Conservation (phyloP, 2,797 vertebrate species). For the Periophthalmus magnuspinnatus region DNA sequence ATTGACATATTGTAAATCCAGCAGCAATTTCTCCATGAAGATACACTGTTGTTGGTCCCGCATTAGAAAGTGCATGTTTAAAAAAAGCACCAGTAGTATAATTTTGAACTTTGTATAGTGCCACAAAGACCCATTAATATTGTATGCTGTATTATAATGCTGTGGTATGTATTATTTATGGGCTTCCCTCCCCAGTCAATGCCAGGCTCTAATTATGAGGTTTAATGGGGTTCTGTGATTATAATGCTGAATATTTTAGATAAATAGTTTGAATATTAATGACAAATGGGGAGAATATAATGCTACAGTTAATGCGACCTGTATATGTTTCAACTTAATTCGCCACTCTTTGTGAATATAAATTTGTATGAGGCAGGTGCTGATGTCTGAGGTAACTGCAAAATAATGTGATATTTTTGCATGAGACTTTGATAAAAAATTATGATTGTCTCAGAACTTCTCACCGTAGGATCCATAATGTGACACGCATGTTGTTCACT, state of each 20-base stretch:
- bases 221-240: not conserved
- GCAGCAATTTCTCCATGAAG: no score
- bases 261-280: not conserved
- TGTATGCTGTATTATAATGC: not conserved
- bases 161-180: not conserved
- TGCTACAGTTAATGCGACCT: not conserved
- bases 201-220: not conserved
- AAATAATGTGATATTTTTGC: slow-evolving; percentile 2
- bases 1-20: no score
- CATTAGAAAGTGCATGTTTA: no score
- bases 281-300: not conserved
- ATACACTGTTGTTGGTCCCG: no score
- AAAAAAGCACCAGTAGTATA: no score
- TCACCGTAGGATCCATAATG: slow-evolving; percentile 22
- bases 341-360: not conserved
- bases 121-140: not conserved
- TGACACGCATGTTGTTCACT: slow-evolving; percentile 16
- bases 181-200: not conserved
- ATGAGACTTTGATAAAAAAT: slow-evolving; percentile 15
- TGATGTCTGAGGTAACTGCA: slow-evolving; percentile 2
- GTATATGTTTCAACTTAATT: slow-evolving; percentile 11
- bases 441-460: slow-evolving; percentile 13
- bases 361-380: not conserved
- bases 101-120: not conserved
- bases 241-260: slow-evolving; percentile 4